phyloP scores from a whole-genome alignment of 1,140 invertebrate species.

The Dendroctonus ponderosae region DNA sequence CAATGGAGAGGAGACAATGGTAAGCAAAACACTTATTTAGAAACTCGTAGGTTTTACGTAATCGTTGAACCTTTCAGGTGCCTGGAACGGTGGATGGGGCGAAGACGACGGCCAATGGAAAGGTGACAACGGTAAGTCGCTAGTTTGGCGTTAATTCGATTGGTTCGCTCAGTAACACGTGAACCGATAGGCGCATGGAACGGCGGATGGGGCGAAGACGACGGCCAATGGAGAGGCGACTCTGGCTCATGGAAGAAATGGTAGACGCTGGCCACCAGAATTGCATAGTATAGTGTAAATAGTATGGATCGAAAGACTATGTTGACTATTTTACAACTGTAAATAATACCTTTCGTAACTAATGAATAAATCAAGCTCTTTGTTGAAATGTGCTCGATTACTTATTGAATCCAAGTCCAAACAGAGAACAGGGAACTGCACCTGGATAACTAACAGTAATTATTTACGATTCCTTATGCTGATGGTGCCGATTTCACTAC shows the following conservation, averaged over 20 bases:
- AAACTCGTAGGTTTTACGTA: background rate
- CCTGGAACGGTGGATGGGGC: too few species aligned
- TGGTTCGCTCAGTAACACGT: too few species aligned
- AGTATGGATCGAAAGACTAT: conserved; percentile 12
- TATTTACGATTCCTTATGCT: too few species aligned
- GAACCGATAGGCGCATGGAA: background rate
- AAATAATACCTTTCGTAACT: conserved; percentile 10
- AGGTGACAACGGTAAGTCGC: background rate
- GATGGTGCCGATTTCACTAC: too few species aligned
- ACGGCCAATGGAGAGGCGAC: conserved; percentile 16
- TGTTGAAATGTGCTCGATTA: too few species aligned
- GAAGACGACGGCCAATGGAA: background rate
- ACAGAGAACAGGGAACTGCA: too few species aligned
- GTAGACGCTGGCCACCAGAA: conserved; percentile 16
- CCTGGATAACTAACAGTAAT: too few species aligned
- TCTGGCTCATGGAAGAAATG: conserved; percentile 7
- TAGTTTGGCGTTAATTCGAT: background rate
- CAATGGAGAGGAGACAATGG: background rate
- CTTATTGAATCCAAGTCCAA: too few species aligned
- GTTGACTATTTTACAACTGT: conserved; percentile 7
- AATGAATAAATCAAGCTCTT: too few species aligned
- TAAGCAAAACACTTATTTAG: background rate
- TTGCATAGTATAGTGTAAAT: conserved; percentile 24
- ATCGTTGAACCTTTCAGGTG: too few species aligned
- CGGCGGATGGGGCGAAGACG: conserved; percentile 8